Evolutionary conservation across 2,797 vertebrate genomes (phyloP), one percentile per base, ranked within the genome.

Genomic region (Odontamblyopus rebecca): DNA sequence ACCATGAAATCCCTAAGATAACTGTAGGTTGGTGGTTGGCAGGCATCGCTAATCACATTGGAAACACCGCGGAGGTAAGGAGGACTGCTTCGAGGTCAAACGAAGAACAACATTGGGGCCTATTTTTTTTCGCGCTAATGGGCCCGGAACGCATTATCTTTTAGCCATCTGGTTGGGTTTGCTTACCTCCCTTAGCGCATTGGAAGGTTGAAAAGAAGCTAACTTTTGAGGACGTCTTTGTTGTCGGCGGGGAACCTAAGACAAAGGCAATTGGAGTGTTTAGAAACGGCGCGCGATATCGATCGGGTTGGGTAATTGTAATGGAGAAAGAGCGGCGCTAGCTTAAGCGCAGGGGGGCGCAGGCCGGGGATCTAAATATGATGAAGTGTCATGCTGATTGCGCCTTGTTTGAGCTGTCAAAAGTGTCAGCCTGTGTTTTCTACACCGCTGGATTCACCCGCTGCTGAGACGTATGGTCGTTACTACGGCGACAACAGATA

Each of bases 141-240:
- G 84, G 65, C 81, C 80, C 76, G 79, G 77, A 87, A 79, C 79
- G 85, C 77, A 85, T 89, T 83, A 86, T 79, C 85, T 85, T 82
- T 73, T 69, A 77, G 77, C 83, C 89, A 82, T 85, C 86, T 87
- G 85, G 12, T 44, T 23, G 6, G 69, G 77, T 88, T 82, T 75
- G 67, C 84, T 88, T 88, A 83, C 82, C 48, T 73, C 74, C 86
- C 85, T 76, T 6, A 26, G 76, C 72, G 84, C 79, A 80, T 57
- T 64, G 61, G 68, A 67, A 63, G 41, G 67, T 68, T 66, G 76
- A 74, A 74, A 48, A 73, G 74, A 68, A 79, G 60, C 70, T 79
- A 90, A 85, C 77, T 79, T 88, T 85, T 73, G 78, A 92, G 81
- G 81, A 81, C 85, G 73, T 54, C 82, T 79, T 73, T 80, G 79